phyloP scores from a whole-genome alignment of 2,113 vertebrate genomes.

The Urocynchramus pylzowi region DNA sequence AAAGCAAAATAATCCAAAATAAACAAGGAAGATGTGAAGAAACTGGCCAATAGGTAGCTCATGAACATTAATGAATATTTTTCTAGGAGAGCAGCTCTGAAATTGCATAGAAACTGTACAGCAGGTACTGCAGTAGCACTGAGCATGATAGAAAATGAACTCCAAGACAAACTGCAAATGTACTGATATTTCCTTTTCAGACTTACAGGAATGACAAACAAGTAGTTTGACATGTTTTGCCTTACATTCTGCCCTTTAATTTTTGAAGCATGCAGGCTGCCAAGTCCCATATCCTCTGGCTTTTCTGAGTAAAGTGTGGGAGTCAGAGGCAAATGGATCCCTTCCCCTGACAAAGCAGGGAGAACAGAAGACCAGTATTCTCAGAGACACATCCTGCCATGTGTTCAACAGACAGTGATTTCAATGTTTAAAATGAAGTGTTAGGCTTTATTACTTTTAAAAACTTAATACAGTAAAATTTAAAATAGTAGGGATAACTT shows the following conservation, averaged over 20 bases:
- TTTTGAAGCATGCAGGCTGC: not conserved
- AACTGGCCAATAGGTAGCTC: not conserved
- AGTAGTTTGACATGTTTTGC: not conserved
- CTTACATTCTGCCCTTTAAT: not conserved
- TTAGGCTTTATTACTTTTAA: not conserved
- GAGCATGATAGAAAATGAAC: not conserved
- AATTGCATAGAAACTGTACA: not conserved
- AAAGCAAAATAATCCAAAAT: not conserved
- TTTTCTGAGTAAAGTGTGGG: not conserved
- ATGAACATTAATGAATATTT: not conserved
- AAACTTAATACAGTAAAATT: not conserved
- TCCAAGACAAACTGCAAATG: not conserved
- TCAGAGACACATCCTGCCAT: not conserved
- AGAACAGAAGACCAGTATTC: not conserved
- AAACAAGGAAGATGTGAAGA: not conserved
- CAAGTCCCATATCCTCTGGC: not conserved
- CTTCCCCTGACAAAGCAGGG: not conserved
- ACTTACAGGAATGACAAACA: not conserved
- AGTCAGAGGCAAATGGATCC: not conserved
- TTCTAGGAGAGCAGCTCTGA: not conserved
- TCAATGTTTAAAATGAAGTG: not conserved
- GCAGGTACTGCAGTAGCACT: not conserved
- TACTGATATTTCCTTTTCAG: not conserved
- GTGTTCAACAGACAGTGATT: not conserved
- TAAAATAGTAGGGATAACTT: not conserved